Base-by-base conservation (phyloP, 2,888 invertebrate genomes). In the Acleris holmiana region DNA sequence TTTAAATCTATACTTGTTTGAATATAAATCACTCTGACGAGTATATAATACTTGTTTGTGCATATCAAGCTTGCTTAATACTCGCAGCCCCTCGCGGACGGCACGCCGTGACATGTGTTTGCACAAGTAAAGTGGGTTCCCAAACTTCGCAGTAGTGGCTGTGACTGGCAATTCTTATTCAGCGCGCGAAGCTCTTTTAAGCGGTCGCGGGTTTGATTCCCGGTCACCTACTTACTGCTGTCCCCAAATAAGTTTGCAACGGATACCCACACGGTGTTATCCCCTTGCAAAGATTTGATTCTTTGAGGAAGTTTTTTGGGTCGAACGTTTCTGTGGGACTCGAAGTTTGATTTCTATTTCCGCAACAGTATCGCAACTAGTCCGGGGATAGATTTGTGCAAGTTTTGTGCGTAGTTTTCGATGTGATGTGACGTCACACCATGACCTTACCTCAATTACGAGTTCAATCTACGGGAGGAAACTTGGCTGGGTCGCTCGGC, bases 221-320 rank as follows among this genome's bases (percentile, higher is more conserved):
- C 67, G 63, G 67, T 67, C 61, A 66, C 66, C 67, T 63, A 67
- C 63, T 67, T 67, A 47, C 41, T 35, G 29, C 13, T 47, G 62
- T 57, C 62, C 63, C 46, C 57, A 63, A 63, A 53, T 57, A 63
- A 63, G 51, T 63, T 63, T 18, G 51, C 40, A 40, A 40, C 63
- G 63, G 60, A 60, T 60, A 60, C 46, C 46, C 46, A 46, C 46
- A 46, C 51, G 40, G 51, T 47, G 21, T 55, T 46, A 62, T 62
- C 56, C 63, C 19, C 53, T 54, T 3, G 51, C 29, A n/a, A 21
- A 15, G 40, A 44, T 63, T 64, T 64, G 64, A 58, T 44, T 63
- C 53, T 57, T 47, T 53, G 47, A n/a, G 13, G 13, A 56, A 64
- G 53, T 64, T 64, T 64, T 63, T 47, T 64, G 53, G 63, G 58